A percentile compares a stretch with the other conserved stretches of the same genome.
Evolutionary conservation across 2,888 invertebrate species (phyloP).

Genomic region (Epinotia bilunana): DNA sequence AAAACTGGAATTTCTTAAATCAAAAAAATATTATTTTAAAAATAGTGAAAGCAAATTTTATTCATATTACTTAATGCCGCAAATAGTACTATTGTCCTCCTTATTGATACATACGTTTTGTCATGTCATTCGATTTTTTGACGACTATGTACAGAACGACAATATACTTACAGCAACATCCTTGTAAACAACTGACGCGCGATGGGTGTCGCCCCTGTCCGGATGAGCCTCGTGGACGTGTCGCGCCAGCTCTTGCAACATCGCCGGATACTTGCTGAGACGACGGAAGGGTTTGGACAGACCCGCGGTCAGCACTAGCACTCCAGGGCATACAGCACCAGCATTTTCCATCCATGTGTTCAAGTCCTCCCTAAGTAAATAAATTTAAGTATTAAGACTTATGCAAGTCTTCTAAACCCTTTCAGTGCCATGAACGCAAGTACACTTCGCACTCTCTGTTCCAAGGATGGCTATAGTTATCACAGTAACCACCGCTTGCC

Average conservation of each 20-base stretch:
- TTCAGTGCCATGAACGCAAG: not conserved
- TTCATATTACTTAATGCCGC: too few species aligned
- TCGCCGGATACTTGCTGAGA: constrained; percentile 96
- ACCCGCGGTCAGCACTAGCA: constrained; percentile 95
- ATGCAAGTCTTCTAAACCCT: not conserved
- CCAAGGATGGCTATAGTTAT: not conserved
- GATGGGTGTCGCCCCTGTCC: constrained; percentile 98
- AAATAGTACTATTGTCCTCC: too few species aligned
- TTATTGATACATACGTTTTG: too few species aligned
- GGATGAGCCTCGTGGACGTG: constrained; percentile 98
- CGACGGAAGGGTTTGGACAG: constrained; percentile 98
- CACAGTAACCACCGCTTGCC: not conserved
- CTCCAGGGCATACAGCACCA: constrained; percentile 93
- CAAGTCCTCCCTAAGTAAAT: constrained; percentile 86
- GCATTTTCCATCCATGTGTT: constrained; percentile 94
- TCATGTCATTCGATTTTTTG: not conserved
- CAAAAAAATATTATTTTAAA: too few species aligned
- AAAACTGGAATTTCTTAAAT: too few species aligned
- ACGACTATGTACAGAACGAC: constrained; percentile 17
- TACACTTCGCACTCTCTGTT: not conserved
- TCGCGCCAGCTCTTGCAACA: constrained; percentile 97
- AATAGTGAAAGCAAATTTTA: too few species aligned
- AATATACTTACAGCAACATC: constrained; percentile 92
- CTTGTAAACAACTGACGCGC: constrained; percentile 97
- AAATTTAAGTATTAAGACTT: not conserved